A percentile compares a stretch with the other conserved stretches of the same genome.
These are phyloP conservation scores for Cirrhinus mrigala DNA, from an alignment of 2,797 vertebrate genomes.

Conservation along the genomic window DNA sequence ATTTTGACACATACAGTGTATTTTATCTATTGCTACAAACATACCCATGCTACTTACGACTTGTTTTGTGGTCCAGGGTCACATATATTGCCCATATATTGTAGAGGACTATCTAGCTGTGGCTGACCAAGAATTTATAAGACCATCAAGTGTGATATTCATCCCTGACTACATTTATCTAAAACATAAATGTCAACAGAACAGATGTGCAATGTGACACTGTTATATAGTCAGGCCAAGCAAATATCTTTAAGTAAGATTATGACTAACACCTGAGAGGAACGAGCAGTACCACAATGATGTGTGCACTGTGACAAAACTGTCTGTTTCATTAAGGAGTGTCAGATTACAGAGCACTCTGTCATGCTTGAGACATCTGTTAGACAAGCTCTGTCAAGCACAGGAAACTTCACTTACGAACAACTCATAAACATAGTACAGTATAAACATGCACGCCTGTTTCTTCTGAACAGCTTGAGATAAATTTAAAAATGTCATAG, in stretches of 20 bases:
- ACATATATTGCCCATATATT: neutral
- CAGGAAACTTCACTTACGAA: conserved; percentile 14
- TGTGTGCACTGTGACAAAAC: conserved; percentile 26
- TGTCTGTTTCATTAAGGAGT: conserved; percentile 33
- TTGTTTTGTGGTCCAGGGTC: no score
- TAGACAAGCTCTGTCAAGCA: conserved; percentile 45
- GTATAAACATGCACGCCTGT: neutral
- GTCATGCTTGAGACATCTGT: conserved; percentile 43
- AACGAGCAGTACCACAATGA: neutral
- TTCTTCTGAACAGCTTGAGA: neutral
- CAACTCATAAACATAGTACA: conserved; percentile 12
- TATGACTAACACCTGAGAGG: conserved; percentile 18
- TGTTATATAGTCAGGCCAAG: neutral
- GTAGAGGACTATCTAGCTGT: neutral
- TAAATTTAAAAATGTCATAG: conserved; percentile 4
- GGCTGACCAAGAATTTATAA: neutral
- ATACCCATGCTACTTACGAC: no score
- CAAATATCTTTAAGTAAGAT: neutral
- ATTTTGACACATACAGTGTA: no score
- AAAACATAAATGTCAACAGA: neutral
- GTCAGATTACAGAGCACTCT: conserved; percentile 36
- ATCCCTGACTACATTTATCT: neutral
- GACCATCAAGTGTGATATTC: neutral
- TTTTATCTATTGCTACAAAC: no score
- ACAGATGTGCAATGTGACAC: neutral